Evolutionary conservation across 1,140 invertebrate species (phyloP).

Genomic region (Drosophila sechellia): DNA sequence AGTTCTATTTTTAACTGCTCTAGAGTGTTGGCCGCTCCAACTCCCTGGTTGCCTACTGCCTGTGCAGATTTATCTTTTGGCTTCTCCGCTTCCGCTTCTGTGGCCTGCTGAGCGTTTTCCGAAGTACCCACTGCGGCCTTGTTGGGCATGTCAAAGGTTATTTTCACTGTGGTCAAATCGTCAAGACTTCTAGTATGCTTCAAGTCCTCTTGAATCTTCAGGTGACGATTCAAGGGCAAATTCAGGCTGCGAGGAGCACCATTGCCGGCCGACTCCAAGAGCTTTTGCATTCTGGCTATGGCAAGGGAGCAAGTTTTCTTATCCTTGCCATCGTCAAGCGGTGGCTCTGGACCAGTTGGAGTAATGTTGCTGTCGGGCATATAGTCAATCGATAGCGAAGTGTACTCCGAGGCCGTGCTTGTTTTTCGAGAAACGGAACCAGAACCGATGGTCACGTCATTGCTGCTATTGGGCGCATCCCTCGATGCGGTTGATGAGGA

Average conservation of each 20-base stretch:
- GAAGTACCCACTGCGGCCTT: constrained; percentile 29
- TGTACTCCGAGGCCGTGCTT: constrained; percentile 85
- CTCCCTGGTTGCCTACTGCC: constrained; percentile 52
- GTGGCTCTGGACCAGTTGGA: constrained; percentile 61
- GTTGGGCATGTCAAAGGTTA: constrained; percentile 75
- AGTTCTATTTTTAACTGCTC: constrained; percentile 86
- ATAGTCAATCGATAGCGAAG: constrained; percentile 85
- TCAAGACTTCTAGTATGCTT: constrained; percentile 71
- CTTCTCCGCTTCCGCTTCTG: constrained; percentile 43
- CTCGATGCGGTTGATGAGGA: constrained; percentile 68
- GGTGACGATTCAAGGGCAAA: constrained; percentile 63
- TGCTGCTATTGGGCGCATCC: constrained; percentile 73
- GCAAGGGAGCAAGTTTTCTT: constrained; percentile 57
- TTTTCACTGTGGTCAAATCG: constrained; percentile 69
- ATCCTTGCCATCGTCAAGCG: constrained; percentile 42
- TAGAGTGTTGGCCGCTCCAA: constrained; percentile 85
- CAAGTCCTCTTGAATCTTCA: constrained; percentile 64
- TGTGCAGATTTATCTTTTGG: constrained; percentile 54
- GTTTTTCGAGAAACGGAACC: constrained; percentile 86
- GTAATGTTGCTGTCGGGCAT: constrained; percentile 85
- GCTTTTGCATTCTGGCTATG: constrained; percentile 64
- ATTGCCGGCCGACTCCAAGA: constrained; percentile 53
- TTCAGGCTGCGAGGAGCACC: constrained; percentile 66
- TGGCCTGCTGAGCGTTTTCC: not conserved
- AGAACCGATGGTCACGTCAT: constrained; percentile 85